Evolutionary conservation across 2,888 invertebrate species (phyloP), one percentile per base, ranked within the genome.

Genomic region (Chalcosyrphus nemorum): DNA sequence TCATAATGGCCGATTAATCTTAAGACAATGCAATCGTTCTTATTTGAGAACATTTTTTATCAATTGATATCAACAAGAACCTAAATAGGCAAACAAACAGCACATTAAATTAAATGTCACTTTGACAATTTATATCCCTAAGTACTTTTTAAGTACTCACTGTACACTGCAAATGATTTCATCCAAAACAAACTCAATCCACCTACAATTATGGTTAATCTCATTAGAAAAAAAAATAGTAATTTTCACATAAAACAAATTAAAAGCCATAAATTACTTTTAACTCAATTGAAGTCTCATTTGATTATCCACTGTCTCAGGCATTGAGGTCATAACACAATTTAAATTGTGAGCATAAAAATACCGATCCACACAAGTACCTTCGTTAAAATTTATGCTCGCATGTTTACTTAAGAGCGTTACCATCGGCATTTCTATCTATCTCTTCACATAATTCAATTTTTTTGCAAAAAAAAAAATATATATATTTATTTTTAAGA

Each of bases 161-260:
- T n/a, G n/a, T n/a, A n/a, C n/a, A n/a, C 4, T 24, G 1, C 13
- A n/a, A 38, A 13, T 38, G 13, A 38, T 13, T 38, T 38, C 13
- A 38, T 43, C 41, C 15, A 43, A 15, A 15, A 17, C 43, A 43
- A 43, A 17, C 17, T 41, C 41, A 45, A 45, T 4, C 45, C 19
- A 45, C 45, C 41, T 41, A 45, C 45, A 45, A 43, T 43, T 19
- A 43, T 43, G 43, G 43, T 43, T 43, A 43, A 43, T 45, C 45
- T 45, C 19, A 19, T 13, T 38, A 13, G 38, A 38, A 38, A 38
- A 13, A 17, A 45, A 1, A n/a, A n/a, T n/a, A n/a, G 5, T 11
- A 17, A 45, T 19, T 43, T 43, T 9, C 41, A 17, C 41, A 43
- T 17, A 38, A 38, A 38, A 38, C 38, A 3, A 38, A 45, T 45